Conservation (phyloP, 1,140 invertebrate genomes). For the Brachionus rotundiformis region DNA sequence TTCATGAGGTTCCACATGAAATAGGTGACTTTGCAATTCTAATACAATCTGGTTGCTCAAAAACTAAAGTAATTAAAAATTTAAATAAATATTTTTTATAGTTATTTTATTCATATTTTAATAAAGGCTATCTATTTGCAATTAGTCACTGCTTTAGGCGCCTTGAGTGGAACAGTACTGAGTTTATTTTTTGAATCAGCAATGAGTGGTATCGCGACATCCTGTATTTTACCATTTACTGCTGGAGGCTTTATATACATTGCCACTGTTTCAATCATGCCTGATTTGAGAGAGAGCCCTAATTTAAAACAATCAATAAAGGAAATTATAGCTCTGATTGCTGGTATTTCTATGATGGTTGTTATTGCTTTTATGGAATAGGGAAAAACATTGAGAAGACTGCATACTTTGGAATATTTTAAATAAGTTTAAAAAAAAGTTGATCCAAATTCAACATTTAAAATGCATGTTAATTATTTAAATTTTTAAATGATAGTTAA, state of each 20-base stretch:
- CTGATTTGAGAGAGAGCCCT: conserved; percentile 74
- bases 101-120: too few species aligned
- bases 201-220: conserved; percentile 71
- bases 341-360: conserved; percentile 48
- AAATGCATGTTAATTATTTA: neutral
- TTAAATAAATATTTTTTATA: conserved; percentile 12
- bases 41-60: conserved; percentile 85
- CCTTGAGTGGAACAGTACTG: conserved; percentile 82
- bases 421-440: neutral
- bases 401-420: neutral
- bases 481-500: too few species aligned
- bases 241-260: conserved; percentile 98
- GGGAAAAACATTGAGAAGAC: neutral
- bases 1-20: conserved; percentile 96
- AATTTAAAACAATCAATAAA: conserved; percentile 21
- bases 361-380: conserved; percentile 42
- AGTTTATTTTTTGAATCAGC: conserved; percentile 63
- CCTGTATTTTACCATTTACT: conserved; percentile 89
- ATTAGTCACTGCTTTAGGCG: conserved; percentile 87
- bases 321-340: conserved; percentile 48
- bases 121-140: conserved; percentile 84
- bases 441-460: neutral
- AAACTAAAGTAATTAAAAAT: conserved; percentile 69
- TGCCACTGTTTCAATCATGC: conserved; percentile 91
- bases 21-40: conserved; percentile 97